Percentiles rank a stretch among this genome's conserved stretches.
Evolutionary conservation across 2,797 vertebrate species (phyloP).

Genomic region (Alauda arvensis): DNA sequence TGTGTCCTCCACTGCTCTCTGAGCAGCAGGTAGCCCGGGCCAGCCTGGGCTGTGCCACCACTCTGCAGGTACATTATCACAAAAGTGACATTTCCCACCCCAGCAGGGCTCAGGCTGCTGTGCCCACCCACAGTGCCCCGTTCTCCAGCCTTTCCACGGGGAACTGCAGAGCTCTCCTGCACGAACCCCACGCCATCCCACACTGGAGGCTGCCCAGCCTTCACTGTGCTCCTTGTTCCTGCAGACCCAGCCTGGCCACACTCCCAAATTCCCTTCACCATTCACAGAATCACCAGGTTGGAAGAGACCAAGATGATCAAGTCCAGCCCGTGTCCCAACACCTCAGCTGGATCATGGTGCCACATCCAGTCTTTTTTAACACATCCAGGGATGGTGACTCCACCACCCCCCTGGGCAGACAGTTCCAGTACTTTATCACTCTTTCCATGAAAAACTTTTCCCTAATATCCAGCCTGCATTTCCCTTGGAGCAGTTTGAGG

Average conservation of each 20-base stretch:
- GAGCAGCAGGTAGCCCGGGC: not conserved
- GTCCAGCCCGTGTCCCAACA: too few species aligned
- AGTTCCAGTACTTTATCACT: too few species aligned
- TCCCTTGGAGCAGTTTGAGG: too few species aligned
- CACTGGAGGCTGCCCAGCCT: not conserved
- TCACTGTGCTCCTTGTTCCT: not conserved
- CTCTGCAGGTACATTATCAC: too few species aligned
- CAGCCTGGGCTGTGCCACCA: not conserved
- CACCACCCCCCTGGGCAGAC: too few species aligned
- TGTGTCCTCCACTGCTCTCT: not conserved
- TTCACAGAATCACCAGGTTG: not conserved
- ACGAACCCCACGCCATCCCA: rapidly evolving
- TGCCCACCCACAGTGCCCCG: rapidly evolving
- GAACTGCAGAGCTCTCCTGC: not conserved
- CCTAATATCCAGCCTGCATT: too few species aligned
- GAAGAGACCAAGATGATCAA: too few species aligned
- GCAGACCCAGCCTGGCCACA: not conserved
- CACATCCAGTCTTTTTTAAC: too few species aligned
- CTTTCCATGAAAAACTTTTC: too few species aligned
- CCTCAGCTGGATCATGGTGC: too few species aligned
- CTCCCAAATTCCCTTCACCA: not conserved
- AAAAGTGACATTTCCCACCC: rapidly evolving
- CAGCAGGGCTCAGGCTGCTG: not conserved
- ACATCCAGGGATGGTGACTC: too few species aligned
- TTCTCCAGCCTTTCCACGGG: not conserved